Conservation (phyloP, 92 coral and sea anemone genomes). For the Phenganax subtilis region DNA sequence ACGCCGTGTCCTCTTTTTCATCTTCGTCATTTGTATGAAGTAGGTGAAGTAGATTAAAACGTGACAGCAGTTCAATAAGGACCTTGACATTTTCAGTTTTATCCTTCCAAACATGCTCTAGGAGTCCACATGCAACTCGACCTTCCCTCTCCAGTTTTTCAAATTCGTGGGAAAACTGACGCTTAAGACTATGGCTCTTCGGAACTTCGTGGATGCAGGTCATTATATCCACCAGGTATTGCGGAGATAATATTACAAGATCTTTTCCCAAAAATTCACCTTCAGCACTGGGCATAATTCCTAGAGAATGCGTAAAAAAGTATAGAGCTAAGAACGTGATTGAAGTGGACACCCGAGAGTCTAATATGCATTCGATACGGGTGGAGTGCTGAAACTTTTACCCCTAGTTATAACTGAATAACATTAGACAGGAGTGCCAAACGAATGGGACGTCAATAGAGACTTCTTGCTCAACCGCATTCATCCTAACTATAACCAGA, state of each 20-base stretch:
- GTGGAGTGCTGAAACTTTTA: too few species aligned
- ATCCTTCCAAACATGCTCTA: conserved; percentile 49
- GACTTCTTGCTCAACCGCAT: too few species aligned
- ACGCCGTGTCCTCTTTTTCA: neutral
- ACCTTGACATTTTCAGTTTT: neutral
- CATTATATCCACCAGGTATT: conserved; percentile 65
- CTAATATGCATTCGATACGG: too few species aligned
- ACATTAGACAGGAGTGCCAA: too few species aligned
- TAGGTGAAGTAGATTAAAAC: conserved; percentile 18
- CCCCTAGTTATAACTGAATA: too few species aligned
- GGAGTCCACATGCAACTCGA: conserved; percentile 36
- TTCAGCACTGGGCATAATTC: conserved; percentile 31
- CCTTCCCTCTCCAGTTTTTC: conserved; percentile 42
- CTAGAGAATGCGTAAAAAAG: conserved; percentile 10
- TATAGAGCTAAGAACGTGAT: too few species aligned
- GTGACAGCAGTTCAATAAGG: neutral
- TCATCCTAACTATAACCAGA: too few species aligned
- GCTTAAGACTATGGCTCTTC: conserved; percentile 26
- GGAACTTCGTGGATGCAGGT: conserved; percentile 60
- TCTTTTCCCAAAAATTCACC: conserved; percentile 8
- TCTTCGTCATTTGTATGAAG: neutral
- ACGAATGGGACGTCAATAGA: too few species aligned
- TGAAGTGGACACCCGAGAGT: too few species aligned
- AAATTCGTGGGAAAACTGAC: conserved; percentile 46
- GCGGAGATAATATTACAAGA: conserved; percentile 57